Evolutionary conservation across 2,797 vertebrate genomes (phyloP).

Genomic region (Brachymystax lenok): DNA sequence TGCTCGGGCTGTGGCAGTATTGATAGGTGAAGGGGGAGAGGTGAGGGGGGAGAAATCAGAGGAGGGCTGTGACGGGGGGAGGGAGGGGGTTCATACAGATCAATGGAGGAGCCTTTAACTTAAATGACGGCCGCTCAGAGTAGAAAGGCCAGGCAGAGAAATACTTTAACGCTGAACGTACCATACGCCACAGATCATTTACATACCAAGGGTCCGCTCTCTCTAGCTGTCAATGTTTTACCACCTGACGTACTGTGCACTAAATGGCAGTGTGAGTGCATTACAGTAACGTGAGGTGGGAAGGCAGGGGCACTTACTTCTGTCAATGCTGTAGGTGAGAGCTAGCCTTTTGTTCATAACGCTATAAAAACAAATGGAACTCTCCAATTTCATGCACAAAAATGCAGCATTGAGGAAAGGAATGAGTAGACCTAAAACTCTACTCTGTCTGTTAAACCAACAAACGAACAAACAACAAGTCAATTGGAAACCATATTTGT

Average conservation of each 20-base stretch:
- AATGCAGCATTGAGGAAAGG: background rate
- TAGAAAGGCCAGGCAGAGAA: background rate
- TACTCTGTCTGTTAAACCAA: background rate
- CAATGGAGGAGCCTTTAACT: slow-evolving; percentile 10
- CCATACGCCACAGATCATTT: background rate
- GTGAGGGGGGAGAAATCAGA: background rate
- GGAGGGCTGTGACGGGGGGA: background rate
- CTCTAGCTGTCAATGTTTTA: background rate
- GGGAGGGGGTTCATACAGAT: background rate
- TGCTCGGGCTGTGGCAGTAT: background rate
- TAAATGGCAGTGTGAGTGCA: background rate
- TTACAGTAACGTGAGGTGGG: background rate
- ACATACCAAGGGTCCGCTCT: background rate
- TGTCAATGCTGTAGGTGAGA: background rate
- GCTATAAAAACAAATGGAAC: background rate
- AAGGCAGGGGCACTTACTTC: background rate
- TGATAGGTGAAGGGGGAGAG: slow-evolving; percentile 5
- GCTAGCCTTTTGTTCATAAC: background rate
- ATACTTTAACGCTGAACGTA: background rate
- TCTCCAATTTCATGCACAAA: background rate
- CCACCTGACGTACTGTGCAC: background rate
- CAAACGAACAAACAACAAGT: background rate
- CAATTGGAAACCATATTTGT: background rate
- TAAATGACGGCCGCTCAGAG: slow-evolving; percentile 13
- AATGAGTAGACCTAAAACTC: background rate